Evolutionary conservation across 2,113 vertebrate species (phyloP).

Genomic region (Hydrochoerus hydrochaeris): DNA sequence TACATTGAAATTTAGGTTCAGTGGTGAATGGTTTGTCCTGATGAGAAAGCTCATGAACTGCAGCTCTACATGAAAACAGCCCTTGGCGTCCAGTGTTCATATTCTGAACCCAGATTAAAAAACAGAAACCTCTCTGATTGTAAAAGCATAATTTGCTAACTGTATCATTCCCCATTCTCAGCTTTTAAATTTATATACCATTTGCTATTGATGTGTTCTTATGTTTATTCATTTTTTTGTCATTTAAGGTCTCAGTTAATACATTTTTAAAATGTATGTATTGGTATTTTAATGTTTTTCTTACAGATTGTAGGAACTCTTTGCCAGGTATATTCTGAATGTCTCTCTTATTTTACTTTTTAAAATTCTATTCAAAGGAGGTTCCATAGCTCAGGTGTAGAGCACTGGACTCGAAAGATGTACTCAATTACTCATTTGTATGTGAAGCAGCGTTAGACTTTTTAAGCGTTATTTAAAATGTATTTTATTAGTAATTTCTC

Average conservation of each 20-base stretch:
- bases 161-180: neutral
- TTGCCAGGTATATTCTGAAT: neutral
- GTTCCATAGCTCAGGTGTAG: too few species aligned
- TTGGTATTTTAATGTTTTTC: neutral
- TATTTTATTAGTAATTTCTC: conserved; percentile 18
- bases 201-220: neutral
- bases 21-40: neutral
- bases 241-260: neutral
- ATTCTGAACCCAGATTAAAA: neutral
- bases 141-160: neutral
- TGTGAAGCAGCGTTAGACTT: neutral
- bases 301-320: neutral
- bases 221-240: neutral
- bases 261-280: neutral
- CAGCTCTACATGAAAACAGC: neutral
- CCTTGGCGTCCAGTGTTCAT: neutral
- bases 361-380: neutral
- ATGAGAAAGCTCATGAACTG: neutral
- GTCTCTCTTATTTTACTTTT: neutral
- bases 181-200: neutral
- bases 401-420: too few species aligned
- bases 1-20: neutral
- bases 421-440: neutral
- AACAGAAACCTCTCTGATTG: neutral
- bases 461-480: neutral